Percentiles rank a stretch among this genome's conserved stretches.
Conservation (phyloP, 1,140 invertebrate genomes). For the Antheraea pernyi region DNA sequence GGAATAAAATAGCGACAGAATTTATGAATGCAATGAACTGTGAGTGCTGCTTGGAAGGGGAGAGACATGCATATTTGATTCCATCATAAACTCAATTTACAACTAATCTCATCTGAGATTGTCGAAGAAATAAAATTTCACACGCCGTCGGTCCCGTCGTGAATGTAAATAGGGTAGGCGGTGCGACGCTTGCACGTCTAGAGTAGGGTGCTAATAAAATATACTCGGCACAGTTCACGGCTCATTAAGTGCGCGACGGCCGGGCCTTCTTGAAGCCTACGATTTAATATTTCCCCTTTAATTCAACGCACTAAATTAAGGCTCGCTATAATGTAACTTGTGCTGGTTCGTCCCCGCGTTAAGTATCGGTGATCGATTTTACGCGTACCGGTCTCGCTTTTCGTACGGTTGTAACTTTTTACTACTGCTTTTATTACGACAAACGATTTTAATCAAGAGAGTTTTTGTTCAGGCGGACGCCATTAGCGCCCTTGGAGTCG, state of each 20-base stretch:
- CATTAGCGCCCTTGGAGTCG: slow-evolving; percentile 59
- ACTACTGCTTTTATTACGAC: slow-evolving; percentile 76
- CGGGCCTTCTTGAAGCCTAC: slow-evolving; percentile 33
- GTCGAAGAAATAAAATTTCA: slow-evolving; percentile 77
- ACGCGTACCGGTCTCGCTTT: slow-evolving; percentile 63
- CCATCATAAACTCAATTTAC: slow-evolving; percentile 75
- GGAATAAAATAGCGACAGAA: slow-evolving; percentile 53
- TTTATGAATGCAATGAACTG: slow-evolving; percentile 57
- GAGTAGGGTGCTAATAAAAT: slow-evolving; percentile 50
- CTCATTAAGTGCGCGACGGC: slow-evolving; percentile 51
- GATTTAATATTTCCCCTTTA: slow-evolving; percentile 59
- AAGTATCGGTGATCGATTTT: slow-evolving; percentile 73
- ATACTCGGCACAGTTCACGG: slow-evolving; percentile 48
- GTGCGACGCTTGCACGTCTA: slow-evolving; percentile 13
- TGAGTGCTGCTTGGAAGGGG: slow-evolving; percentile 40
- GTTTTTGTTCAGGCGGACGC: slow-evolving; percentile 70
- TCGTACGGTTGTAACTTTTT: slow-evolving; percentile 76
- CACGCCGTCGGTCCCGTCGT: slow-evolving; percentile 57
- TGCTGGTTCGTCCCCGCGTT: slow-evolving; percentile 54
- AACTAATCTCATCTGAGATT: slow-evolving; percentile 75
- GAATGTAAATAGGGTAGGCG: slow-evolving; percentile 64
- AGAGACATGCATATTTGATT: slow-evolving; percentile 72
- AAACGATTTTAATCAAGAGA: slow-evolving; percentile 79
- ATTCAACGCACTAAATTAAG: slow-evolving; percentile 50
- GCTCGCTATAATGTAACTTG: slow-evolving; percentile 43